A percentile compares a stretch with the other conserved stretches of the same genome.
phyloP scores from a whole-genome alignment of 1,140 invertebrate species.

The Ceratina calcarata region DNA sequence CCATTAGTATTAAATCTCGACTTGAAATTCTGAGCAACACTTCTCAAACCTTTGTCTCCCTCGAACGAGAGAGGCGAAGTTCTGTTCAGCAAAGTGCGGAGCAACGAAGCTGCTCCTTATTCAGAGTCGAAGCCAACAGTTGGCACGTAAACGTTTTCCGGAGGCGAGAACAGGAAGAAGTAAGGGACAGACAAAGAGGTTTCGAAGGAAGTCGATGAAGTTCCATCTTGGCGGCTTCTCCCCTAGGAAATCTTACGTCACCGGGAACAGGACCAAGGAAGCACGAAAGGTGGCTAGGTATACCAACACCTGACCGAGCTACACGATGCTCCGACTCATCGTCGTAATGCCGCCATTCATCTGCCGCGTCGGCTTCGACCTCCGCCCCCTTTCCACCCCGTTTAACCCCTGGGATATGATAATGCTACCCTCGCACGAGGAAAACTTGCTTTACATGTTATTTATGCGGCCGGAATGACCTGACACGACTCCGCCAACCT shows the following conservation, averaged over 20 bases:
- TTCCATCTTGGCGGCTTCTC: constrained; percentile 44
- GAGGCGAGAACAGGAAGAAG: not conserved
- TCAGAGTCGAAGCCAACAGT: not conserved
- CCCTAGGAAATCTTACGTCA: constrained; percentile 71
- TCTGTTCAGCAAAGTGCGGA: not conserved
- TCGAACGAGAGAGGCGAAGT: too few relatives aligned
- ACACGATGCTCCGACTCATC: constrained; percentile 47
- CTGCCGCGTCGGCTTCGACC: constrained; percentile 24
- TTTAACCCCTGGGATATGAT: constrained; percentile 54
- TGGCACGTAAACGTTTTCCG: not conserved
- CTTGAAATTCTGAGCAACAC: too few relatives aligned
- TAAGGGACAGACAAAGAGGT: not conserved
- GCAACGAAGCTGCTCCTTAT: too few relatives aligned
- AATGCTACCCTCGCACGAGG: constrained; percentile 33
- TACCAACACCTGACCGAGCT: constrained; percentile 26
- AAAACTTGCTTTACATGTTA: constrained; percentile 38
- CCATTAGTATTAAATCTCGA: too few relatives aligned
- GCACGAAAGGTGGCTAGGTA: not conserved
- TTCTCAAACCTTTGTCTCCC: too few relatives aligned
- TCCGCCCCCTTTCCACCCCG: constrained; percentile 12
- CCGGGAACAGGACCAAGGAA: constrained; percentile 48
- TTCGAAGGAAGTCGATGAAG: constrained; percentile 20
- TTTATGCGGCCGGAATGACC: constrained; percentile 45
- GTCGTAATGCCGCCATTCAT: constrained; percentile 44
- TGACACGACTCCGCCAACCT: constrained; percentile 6